Conservation (phyloP, 2,113 vertebrate genomes). For the Eulemur macaco region DNA sequence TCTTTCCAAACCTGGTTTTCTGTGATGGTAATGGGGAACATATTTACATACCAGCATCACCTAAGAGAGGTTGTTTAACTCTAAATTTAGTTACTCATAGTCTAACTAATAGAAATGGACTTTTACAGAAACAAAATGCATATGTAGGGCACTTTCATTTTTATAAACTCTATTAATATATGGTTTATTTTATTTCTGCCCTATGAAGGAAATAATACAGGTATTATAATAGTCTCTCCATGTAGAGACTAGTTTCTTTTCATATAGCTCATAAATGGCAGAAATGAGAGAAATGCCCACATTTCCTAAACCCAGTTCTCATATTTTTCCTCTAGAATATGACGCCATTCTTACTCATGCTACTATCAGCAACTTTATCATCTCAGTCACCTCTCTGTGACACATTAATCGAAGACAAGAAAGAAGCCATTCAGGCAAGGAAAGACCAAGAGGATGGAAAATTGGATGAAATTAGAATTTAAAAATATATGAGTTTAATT, state of each 20-base stretch:
- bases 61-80: constrained; percentile 17
- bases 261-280: neutral
- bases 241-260: neutral
- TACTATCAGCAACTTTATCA: neutral
- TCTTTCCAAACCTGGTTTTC: constrained; percentile 19
- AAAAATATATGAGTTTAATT: neutral
- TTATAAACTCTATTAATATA: constrained; percentile 35
- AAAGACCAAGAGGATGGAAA: neutral
- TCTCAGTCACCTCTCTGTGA: neutral
- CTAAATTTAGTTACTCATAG: constrained; percentile 32
- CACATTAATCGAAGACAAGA: neutral
- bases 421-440: neutral
- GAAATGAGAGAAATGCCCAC: neutral
- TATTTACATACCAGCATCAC: constrained; percentile 41
- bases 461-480: neutral
- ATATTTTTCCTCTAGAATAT: neutral
- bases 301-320: neutral
- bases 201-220: neutral
- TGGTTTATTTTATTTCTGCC: neutral
- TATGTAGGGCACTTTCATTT: constrained; percentile 22
- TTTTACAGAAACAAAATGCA: constrained; percentile 43
- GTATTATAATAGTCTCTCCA: neutral
- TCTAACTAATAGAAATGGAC: constrained; percentile 19
- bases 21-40: neutral
- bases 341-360: neutral